These are phyloP conservation scores for Oryzias curvinotus DNA, from an alignment of 2,113 vertebrate genomes.

Conservation along the genomic window DNA sequence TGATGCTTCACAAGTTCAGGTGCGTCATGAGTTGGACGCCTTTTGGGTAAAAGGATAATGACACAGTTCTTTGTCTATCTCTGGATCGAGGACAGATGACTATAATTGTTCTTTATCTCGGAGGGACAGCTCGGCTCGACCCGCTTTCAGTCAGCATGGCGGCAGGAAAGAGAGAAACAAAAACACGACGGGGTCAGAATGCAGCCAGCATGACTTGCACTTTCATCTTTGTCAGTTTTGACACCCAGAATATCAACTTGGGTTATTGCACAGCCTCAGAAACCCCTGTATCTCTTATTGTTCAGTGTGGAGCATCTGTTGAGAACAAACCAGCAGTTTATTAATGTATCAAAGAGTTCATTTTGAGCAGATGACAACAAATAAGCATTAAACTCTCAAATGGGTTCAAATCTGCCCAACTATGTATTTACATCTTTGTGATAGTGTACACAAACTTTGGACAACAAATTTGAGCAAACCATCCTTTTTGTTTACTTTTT, in stretches of 20 bases:
- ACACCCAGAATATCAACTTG: not conserved
- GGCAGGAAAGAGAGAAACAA: conserved; percentile 53
- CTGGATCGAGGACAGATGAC: conserved; percentile 79
- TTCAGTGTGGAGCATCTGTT: too few relatives aligned
- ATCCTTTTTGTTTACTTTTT: too few relatives aligned
- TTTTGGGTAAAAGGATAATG: conserved; percentile 76
- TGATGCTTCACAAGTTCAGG: conserved; percentile 44
- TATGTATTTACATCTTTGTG: too few relatives aligned
- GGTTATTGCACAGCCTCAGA: not conserved
- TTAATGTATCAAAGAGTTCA: too few relatives aligned
- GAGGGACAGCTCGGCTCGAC: conserved; percentile 64
- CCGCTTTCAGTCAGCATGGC: conserved; percentile 62
- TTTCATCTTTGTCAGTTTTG: not conserved
- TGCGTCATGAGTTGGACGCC: conserved; percentile 52
- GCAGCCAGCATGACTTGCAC: conserved; percentile 18
- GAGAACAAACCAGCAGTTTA: too few relatives aligned
- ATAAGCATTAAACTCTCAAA: too few relatives aligned
- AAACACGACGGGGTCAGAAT: conserved; percentile 41
- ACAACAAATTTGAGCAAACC: too few relatives aligned
- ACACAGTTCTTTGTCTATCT: conserved; percentile 82
- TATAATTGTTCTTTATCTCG: conserved; percentile 82
- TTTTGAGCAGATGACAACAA: too few relatives aligned
- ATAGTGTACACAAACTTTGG: too few relatives aligned
- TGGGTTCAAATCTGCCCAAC: too few relatives aligned
- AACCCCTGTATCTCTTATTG: not conserved